phyloP scores from a whole-genome alignment of 2,888 invertebrate genomes.

The Parapristionchus giblindavisi region DNA sequence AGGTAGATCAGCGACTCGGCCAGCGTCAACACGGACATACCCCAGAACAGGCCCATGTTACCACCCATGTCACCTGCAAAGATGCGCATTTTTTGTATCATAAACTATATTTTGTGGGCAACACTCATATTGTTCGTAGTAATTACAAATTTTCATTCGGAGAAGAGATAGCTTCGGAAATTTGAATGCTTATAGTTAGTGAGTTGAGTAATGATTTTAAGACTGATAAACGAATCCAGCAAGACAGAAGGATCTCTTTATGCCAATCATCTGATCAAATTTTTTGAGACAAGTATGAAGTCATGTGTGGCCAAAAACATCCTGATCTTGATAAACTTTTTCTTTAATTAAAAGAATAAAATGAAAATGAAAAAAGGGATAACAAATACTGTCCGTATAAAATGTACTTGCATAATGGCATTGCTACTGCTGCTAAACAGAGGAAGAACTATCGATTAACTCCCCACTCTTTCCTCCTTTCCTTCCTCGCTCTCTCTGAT shows the following conservation, averaged over 20 bases:
- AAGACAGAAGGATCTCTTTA: background rate
- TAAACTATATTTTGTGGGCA: no score
- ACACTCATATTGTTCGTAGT: no score
- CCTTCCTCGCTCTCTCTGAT: no score
- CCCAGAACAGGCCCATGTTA: slow-evolving; percentile 68
- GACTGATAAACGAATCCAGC: background rate
- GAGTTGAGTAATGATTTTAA: no score
- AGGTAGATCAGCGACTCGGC: slow-evolving; percentile 65
- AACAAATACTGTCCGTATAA: no score
- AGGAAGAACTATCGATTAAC: background rate
- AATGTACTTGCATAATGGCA: no score
- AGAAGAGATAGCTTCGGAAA: no score
- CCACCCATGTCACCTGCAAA: slow-evolving; percentile 66
- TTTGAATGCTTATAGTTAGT: no score
- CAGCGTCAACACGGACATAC: slow-evolving; percentile 66
- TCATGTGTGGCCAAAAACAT: background rate
- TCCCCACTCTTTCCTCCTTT: no score
- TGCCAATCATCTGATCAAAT: no score
- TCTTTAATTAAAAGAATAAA: background rate
- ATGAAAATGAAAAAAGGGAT: background rate
- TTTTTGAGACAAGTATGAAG: background rate
- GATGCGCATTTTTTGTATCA: no score
- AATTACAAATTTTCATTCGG: no score
- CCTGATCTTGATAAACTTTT: background rate
- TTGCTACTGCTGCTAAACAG: background rate